These are phyloP conservation scores for Pollenia labialis DNA, from an alignment of 2,888 invertebrate genomes.

Conservation along the genomic window DNA sequence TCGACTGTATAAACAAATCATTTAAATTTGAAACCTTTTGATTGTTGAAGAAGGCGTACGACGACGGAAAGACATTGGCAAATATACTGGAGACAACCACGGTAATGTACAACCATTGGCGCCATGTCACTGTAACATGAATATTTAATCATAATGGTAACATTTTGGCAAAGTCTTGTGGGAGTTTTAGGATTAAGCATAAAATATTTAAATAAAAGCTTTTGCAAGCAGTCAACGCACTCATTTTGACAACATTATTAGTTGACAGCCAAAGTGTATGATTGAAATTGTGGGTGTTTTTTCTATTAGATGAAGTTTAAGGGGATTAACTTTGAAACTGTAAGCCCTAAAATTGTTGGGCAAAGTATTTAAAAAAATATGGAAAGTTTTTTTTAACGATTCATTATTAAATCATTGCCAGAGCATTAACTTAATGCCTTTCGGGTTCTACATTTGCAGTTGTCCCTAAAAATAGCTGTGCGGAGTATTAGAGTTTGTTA, in stretches of 20 bases:
- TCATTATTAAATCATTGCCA: too few relatives aligned
- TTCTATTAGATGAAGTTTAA: too few relatives aligned
- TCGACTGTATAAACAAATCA: slow-evolving; percentile 74
- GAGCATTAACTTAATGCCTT: too few relatives aligned
- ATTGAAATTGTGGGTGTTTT: too few relatives aligned
- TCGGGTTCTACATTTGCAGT: too few relatives aligned
- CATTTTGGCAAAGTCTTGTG: not conserved
- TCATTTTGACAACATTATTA: slow-evolving; percentile 19
- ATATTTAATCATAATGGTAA: slow-evolving; percentile 20
- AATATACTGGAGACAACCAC: slow-evolving; percentile 50
- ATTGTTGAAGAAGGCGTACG: slow-evolving; percentile 61
- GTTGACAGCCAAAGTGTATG: not conserved
- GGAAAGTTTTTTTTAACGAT: too few relatives aligned
- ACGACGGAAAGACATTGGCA: slow-evolving; percentile 37
- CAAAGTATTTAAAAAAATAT: too few relatives aligned
- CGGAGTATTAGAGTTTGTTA: too few relatives aligned
- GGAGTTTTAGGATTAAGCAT: slow-evolving; percentile 15
- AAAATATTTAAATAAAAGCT: slow-evolving; percentile 1
- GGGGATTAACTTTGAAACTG: too few relatives aligned
- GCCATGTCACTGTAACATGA: slow-evolving; percentile 48
- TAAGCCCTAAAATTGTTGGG: too few relatives aligned
- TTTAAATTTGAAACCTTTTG: slow-evolving; percentile 74
- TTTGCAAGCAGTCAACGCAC: not conserved
- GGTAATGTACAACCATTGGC: slow-evolving; percentile 70
- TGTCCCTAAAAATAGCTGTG: too few relatives aligned